Evolutionary conservation across 2,888 invertebrate species (phyloP), one percentile per base, ranked within the genome.

Genomic region (Crematogaster levior): DNA sequence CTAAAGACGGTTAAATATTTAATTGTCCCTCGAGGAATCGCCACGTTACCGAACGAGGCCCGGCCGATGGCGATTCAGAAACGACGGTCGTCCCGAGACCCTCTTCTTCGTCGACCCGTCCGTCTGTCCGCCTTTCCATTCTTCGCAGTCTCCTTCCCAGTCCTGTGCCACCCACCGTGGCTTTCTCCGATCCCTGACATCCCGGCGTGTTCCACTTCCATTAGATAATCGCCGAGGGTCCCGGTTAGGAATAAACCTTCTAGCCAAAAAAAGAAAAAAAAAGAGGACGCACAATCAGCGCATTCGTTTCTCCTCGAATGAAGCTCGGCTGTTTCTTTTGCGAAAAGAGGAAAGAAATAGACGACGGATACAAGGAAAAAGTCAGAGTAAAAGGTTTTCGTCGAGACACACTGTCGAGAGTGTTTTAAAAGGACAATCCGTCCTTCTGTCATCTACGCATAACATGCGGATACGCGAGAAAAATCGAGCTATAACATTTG

Each of bases 1-100:
- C 88, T 88, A 87, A 87, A 89, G 87, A 90, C 86, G 77, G 84
- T 84, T 91, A 89, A 91, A 91, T 91, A 91, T 91, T 91, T 87
- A 86, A 91, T 88, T 81, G 66, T 83, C 83, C 81, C 83, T 81
- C 65, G 73, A 83, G 83, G 63, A 83, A 72, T 81, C 81, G 81
- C 68, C 66, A 65, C 61, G 81, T 82, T 63, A 72, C 80, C 85
- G 70, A 65, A 83, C 82, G 75, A 77, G 58, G 7, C n/a, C 34
- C 66, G 51, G 34, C 65, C 60, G 53, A 72, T 9, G 48, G 74
- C 60, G 81, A 53, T 30, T 24, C 72, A 63, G 60, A 65, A 66
- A 61, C 72, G 63, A 82, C 51, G 63, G 72, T 66, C 66, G 60
- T 43, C 63, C 74, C 63, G 24, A 73, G 68, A 61, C 56, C 74